A percentile compares a stretch with the other conserved stretches of the same genome.
These are phyloP conservation scores for Chiloscyllium punctatum DNA, from an alignment of 2,797 vertebrate species.

Conservation along the genomic window DNA sequence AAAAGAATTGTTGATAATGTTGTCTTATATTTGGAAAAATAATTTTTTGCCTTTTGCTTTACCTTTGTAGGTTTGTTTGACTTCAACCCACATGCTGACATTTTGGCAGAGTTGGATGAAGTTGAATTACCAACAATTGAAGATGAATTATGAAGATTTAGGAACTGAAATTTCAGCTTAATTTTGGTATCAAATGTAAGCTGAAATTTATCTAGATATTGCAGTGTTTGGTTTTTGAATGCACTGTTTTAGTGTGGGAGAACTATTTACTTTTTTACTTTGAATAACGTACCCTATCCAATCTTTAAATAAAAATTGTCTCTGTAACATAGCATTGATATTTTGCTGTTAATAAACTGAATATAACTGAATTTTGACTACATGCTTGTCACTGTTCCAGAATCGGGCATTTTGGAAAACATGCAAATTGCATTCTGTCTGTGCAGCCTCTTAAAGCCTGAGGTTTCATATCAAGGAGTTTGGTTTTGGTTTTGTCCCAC, in stretches of 20 bases:
- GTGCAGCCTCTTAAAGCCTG: too few relatives aligned
- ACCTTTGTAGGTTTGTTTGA: neutral
- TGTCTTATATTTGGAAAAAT: neutral
- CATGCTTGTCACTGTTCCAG: neutral
- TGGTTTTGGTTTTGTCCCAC: too few relatives aligned
- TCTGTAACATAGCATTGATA: neutral
- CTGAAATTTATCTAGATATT: neutral
- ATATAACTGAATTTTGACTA: neutral
- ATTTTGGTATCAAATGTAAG: too few relatives aligned
- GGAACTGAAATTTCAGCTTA: neutral
- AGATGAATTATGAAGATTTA: neutral
- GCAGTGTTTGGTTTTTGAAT: neutral
- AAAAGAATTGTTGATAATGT: neutral
- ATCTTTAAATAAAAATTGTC: neutral
- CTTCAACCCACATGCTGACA: neutral
- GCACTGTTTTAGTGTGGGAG: too few relatives aligned
- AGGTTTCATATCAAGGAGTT: too few relatives aligned
- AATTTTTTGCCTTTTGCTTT: neutral
- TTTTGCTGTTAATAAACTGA: neutral
- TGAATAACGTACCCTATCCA: neutral
- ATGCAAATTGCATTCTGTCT: neutral
- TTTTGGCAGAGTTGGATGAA: conserved; percentile 9
- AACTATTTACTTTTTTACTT: neutral
- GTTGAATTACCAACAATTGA: conserved; percentile 27
- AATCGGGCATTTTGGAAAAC: neutral